Conservation (phyloP, 2,113 vertebrate species). For the Paracanthobrama guichenoti region DNA sequence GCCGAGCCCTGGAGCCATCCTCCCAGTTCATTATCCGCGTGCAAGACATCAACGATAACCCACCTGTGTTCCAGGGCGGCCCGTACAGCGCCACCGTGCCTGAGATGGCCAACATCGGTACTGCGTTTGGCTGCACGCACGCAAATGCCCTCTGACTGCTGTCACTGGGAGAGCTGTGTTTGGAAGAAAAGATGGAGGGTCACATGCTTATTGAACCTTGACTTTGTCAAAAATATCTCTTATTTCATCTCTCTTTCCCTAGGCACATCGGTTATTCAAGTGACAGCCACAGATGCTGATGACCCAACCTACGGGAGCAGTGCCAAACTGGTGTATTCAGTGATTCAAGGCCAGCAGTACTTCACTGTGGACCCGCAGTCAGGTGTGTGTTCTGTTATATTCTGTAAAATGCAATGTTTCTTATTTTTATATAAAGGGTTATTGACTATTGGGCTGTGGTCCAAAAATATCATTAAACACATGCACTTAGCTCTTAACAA, state of each 20-base stretch:
- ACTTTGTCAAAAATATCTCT: conserved; percentile 3
- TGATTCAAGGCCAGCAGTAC: conserved; percentile 84
- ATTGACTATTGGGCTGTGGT: background rate
- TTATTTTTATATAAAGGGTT: background rate
- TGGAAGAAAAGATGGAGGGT: conserved; percentile 1
- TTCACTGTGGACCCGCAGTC: conserved; percentile 91
- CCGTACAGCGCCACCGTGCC: conserved; percentile 84
- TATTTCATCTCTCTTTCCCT: conserved; percentile 35
- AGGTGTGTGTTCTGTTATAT: conserved; percentile 67
- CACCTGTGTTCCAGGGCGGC: conserved; percentile 80
- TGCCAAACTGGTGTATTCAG: conserved; percentile 85
- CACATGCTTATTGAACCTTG: conserved; percentile 1
- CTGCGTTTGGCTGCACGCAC: background rate
- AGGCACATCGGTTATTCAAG: conserved; percentile 80
- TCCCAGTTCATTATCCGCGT: conserved; percentile 90
- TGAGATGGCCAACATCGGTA: conserved; percentile 89
- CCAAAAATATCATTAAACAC: background rate
- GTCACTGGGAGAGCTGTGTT: conserved; percentile 4
- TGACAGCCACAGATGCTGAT: conserved; percentile 86
- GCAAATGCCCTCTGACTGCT: conserved; percentile 12
- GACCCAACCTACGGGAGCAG: conserved; percentile 89
- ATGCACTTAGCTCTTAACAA: background rate
- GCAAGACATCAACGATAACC: conserved; percentile 91
- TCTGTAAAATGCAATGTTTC: background rate
- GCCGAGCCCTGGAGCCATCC: conserved; percentile 84